Evolutionary conservation across 2,888 invertebrate species (phyloP), one percentile per base, ranked within the genome.

Genomic region (Argyra leucocephala): DNA sequence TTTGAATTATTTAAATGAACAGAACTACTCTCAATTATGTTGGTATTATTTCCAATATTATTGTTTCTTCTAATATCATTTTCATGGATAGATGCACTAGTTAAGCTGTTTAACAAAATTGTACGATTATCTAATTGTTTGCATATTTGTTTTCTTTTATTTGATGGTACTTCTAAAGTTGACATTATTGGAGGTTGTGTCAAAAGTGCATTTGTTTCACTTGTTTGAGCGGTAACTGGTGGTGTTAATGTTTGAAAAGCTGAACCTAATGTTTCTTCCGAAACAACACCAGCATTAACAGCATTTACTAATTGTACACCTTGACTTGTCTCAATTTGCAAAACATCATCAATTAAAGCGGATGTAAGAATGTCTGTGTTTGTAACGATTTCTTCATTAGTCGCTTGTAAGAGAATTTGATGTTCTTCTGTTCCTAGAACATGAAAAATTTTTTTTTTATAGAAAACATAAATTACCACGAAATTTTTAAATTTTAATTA

Each of bases 161-260:
- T 86, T 57, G 83, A 82, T 6, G 90, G 89, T 24, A 88, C 83
- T 76, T 91, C 91, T 26, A 88, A 78, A 0, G 91, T 72, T 1
- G 91, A 88, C 91, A 91, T 91, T 64, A 91, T 91, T 0, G 91
- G 87, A 2, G 86, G 89, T 76, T 88, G 89, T 74, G 90, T 85
- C 21, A 90, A 81, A 15, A 87, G 85, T 5, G 88, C 82, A 70
- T 88, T 90, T 0, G 91, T 91, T 76, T 90, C 91, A 4, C 87
- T 84, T 0, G 90, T 88, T 69, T 86, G 83, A 66, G 75, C 64
- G 36, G 36, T 36, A n/a, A 31, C 21, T 21, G 24, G 61, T 31
- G 24, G 61, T 7, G 31, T 61, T 61, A 61, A 31, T 24, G 24
- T 7, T 21, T 61, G 26, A 59, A 59, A 59, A 5, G 59, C 23